These are phyloP conservation scores for Trematomus loennbergii DNA, from an alignment of 2,113 vertebrate genomes.

Conservation along the genomic window DNA sequence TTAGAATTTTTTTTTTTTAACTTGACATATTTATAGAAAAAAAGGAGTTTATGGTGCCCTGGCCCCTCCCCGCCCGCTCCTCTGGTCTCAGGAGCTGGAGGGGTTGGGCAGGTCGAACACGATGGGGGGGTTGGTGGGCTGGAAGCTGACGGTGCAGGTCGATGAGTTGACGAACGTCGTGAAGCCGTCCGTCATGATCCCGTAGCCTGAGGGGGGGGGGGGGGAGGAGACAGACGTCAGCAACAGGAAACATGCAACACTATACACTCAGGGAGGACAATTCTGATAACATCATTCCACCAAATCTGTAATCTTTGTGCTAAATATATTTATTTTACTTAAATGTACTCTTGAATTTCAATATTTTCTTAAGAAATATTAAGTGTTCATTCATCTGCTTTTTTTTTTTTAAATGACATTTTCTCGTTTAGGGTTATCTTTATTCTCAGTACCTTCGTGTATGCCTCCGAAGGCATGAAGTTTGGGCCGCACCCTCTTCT, in stretches of 20 bases:
- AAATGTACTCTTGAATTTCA: too few species aligned
- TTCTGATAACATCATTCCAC: not conserved
- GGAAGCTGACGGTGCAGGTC: conserved; percentile 98
- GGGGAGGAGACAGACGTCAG: not conserved
- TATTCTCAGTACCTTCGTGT: conserved; percentile 89
- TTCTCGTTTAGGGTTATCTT: too few species aligned
- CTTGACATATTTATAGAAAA: conserved; percentile 86
- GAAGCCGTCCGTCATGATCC: conserved; percentile 97
- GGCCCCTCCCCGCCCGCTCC: conserved; percentile 35
- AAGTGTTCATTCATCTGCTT: too few species aligned
- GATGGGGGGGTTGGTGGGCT: conserved; percentile 97
- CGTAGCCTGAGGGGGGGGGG: conserved; percentile 88
- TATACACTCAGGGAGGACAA: too few species aligned
- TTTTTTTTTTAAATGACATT: too few species aligned
- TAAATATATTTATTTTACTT: not conserved
- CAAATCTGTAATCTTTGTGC: too few species aligned
- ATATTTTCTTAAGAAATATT: too few species aligned
- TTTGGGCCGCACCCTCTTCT: conserved; percentile 95
- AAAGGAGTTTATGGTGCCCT: conserved; percentile 72
- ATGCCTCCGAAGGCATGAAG: conserved; percentile 97
- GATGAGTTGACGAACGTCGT: conserved; percentile 98
- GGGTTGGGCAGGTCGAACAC: conserved; percentile 98
- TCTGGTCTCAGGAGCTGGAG: conserved; percentile 90
- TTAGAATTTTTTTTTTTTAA: conserved; percentile 71
- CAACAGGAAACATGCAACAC: not conserved